phyloP scores from a whole-genome alignment of 2,113 vertebrate species.

The Ceyx melanurus region DNA sequence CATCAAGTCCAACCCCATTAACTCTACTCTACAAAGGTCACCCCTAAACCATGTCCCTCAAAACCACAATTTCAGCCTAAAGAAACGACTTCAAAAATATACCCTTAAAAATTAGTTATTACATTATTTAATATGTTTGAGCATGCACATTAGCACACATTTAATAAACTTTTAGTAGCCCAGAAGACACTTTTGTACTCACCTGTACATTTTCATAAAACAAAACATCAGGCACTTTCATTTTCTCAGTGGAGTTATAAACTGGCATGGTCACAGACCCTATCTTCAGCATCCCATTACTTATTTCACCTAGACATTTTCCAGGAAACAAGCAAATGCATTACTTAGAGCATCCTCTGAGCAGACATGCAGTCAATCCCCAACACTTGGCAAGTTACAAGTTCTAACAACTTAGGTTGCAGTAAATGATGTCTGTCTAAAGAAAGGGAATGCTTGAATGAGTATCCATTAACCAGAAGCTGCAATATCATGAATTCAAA shows the following conservation, averaged over 20 bases:
- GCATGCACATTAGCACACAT: not conserved
- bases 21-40: no score
- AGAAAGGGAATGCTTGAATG: not conserved
- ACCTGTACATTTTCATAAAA: conserved; percentile 98
- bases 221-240: conserved; percentile 95
- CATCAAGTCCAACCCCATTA: no score
- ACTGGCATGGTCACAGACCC: conserved; percentile 83
- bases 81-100: not conserved
- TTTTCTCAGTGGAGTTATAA: conserved; percentile 82
- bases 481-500: not conserved
- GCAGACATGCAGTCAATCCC: not conserved
- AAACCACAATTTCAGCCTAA: not conserved
- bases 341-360: not conserved
- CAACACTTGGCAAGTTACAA: not conserved
- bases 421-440: not conserved
- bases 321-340: conserved; percentile 20
- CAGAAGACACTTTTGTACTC: conserved; percentile 6
- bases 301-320: conserved; percentile 79
- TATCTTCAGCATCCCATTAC: conserved; percentile 85
- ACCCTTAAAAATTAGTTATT: not conserved
- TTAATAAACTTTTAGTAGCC: not conserved
- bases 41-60: no score
- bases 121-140: not conserved
- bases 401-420: not conserved
- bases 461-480: not conserved